Evolutionary conservation across 2,113 vertebrate genomes (phyloP).

Genomic region (Percina caprodes): DNA sequence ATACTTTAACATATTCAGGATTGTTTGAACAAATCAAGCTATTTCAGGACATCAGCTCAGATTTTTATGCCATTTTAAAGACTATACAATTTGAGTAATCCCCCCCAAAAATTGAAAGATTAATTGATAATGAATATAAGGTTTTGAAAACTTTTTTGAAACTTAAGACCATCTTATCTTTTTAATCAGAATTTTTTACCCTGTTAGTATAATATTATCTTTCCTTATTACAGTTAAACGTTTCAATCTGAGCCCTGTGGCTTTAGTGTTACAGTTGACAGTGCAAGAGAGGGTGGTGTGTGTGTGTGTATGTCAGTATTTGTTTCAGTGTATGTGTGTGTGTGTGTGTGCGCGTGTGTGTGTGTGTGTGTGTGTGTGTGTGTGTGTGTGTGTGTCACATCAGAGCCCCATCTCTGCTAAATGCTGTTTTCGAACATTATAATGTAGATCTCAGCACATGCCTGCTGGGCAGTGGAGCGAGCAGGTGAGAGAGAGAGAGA

Average conservation of each 20-base stretch:
- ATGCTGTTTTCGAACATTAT: constrained; percentile 83
- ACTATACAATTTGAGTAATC: not conserved
- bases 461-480: constrained; percentile 82
- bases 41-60: not conserved
- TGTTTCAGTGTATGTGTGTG: constrained; percentile 23
- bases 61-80: not conserved
- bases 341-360: constrained; percentile 20
- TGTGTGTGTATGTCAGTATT: constrained; percentile 17
- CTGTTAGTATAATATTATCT: not conserved
- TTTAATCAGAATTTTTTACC: not conserved
- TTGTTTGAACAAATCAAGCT: not conserved
- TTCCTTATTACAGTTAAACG: not conserved
- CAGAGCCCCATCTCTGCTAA: constrained; percentile 76
- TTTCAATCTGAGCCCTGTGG: not conserved
- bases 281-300: constrained; percentile 7
- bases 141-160: not conserved
- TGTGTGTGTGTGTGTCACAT: constrained; percentile 47
- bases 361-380: constrained; percentile 20
- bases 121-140: not conserved
- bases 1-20: not conserved
- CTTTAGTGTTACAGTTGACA: constrained; percentile 43
- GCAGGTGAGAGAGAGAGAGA: constrained; percentile 75
- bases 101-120: not conserved
- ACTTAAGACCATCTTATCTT: not conserved
- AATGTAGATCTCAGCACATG: constrained; percentile 87